Evolutionary conservation across 1,140 invertebrate species (phyloP).

Genomic region (Apis laboriosa): DNA sequence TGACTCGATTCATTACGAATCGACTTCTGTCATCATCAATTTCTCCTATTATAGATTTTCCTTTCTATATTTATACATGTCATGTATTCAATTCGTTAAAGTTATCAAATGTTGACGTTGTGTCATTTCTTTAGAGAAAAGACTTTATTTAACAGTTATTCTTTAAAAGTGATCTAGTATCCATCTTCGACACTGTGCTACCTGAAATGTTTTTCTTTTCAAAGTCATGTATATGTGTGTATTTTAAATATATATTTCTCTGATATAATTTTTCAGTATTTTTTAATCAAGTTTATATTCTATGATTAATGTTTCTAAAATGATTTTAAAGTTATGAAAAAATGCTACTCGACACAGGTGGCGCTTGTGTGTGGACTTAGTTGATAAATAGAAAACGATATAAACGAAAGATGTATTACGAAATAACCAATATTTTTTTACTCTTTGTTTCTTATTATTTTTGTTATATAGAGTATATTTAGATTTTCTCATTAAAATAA

Average conservation of each 20-base stretch:
- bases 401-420: background rate
- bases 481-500: background rate
- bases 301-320: background rate
- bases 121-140: background rate
- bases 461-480: background rate
- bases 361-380: conserved; percentile 29
- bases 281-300: background rate
- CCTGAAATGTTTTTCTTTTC: conserved; percentile 21
- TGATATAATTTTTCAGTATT: no score
- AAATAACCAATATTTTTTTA: background rate
- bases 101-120: background rate
- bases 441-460: background rate
- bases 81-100: background rate
- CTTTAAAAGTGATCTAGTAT: background rate
- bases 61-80: background rate
- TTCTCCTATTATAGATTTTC: background rate
- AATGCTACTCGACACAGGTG: conserved; percentile 30
- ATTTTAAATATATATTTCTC: background rate
- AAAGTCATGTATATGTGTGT: background rate
- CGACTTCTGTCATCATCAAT: conserved; percentile 37
- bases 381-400: conserved; percentile 43
- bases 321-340: conserved; percentile 29
- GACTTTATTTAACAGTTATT: background rate
- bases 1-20: conserved; percentile 1
- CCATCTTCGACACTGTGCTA: conserved; percentile 17